Evolutionary conservation across 2,797 vertebrate genomes (phyloP).

Genomic region (Parauchenoglanis ngamensis): DNA sequence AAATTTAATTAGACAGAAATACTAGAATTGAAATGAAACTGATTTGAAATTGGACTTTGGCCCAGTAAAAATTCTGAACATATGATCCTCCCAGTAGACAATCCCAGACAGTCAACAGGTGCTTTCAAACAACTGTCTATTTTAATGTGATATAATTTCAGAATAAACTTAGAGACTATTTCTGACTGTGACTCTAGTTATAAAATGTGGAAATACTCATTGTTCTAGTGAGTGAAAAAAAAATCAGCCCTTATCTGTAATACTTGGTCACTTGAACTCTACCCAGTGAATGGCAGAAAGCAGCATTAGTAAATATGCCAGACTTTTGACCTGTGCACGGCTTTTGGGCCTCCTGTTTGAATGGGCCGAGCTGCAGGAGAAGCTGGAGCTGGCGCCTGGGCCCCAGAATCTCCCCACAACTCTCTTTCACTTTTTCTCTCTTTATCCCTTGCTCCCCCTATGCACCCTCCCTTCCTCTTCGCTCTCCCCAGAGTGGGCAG

Average conservation of each 20-base stretch:
- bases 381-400: slow-evolving; percentile 53
- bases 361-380: slow-evolving; percentile 53
- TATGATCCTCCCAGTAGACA: not conserved
- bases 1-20: not conserved
- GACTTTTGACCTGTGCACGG: slow-evolving; percentile 50
- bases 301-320: slow-evolving; percentile 46
- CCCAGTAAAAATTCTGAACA: not conserved
- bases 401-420: slow-evolving; percentile 51
- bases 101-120: not conserved
- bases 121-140: not conserved
- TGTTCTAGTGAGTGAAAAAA: no score
- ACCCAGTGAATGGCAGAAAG: slow-evolving; percentile 33
- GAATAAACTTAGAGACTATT: not conserved
- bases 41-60: not conserved
- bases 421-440: slow-evolving; percentile 51
- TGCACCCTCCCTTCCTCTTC: slow-evolving; percentile 22
- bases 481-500: slow-evolving; percentile 60
- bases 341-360: slow-evolving; percentile 51
- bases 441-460: slow-evolving; percentile 36
- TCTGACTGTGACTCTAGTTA: not conserved
- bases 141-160: not conserved
- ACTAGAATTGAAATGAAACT: not conserved
- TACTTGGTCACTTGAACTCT: slow-evolving; percentile 22
- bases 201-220: slow-evolving; percentile 1
- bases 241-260: not conserved